phyloP scores from a whole-genome alignment of 2,888 invertebrate species.

The Pemphredon lugubris region DNA sequence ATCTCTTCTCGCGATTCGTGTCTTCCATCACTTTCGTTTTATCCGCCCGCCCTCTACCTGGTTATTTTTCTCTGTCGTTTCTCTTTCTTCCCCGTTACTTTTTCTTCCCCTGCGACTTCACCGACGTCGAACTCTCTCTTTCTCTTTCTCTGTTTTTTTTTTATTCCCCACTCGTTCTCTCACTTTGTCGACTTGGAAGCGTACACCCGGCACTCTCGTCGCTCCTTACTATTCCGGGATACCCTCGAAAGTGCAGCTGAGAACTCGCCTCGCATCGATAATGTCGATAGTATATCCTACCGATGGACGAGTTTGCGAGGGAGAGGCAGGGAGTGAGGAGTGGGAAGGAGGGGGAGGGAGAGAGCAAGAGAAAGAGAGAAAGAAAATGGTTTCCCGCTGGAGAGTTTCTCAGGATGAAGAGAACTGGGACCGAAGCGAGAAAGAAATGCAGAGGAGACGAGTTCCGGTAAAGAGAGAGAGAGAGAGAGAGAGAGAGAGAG shows the following conservation, averaged over 20 bases:
- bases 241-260: slow-evolving; percentile 64
- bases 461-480: too few species aligned
- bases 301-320: slow-evolving; percentile 39
- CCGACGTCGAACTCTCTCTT: background rate
- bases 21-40: background rate
- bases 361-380: background rate
- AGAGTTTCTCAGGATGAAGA: too few species aligned
- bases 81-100: slow-evolving; percentile 4
- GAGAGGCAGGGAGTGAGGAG: slow-evolving; percentile 4
- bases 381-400: slow-evolving; percentile 4
- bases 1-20: background rate
- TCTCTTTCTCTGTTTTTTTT: background rate
- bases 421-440: background rate
- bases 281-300: slow-evolving; percentile 53
- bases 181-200: slow-evolving; percentile 50
- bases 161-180: slow-evolving; percentile 15
- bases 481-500: too few species aligned
- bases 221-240: slow-evolving; percentile 60
- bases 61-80: background rate
- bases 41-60: too few species aligned
- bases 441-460: too few species aligned
- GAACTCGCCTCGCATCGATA: slow-evolving; percentile 66
- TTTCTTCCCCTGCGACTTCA: slow-evolving; percentile 13
- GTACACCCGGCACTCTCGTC: slow-evolving; percentile 49
- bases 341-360: slow-evolving; percentile 3